These are phyloP conservation scores for Megathymus violae DNA, from an alignment of 1,140 invertebrate genomes.

Conservation along the genomic window DNA sequence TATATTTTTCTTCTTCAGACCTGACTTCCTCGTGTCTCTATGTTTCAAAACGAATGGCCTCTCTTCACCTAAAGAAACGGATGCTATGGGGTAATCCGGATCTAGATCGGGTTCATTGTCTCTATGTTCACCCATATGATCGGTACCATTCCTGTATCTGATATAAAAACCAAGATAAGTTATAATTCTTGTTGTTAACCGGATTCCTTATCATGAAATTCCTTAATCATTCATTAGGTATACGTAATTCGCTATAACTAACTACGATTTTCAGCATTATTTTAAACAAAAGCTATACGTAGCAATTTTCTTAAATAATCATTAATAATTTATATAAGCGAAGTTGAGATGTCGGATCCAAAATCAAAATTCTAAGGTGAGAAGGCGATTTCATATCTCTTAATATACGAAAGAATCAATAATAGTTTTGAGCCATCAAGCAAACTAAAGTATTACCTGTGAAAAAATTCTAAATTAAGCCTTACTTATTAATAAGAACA, in stretches of 20 bases:
- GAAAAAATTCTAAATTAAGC: neutral
- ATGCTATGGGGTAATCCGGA: conserved; percentile 86
- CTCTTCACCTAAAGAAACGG: conserved; percentile 87
- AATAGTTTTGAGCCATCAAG: too few relatives aligned
- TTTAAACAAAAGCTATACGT: too few relatives aligned
- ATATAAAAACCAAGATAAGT: conserved; percentile 18
- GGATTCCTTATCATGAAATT: neutral
- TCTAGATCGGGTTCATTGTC: conserved; percentile 89
- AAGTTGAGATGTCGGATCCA: too few relatives aligned
- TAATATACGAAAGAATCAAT: too few relatives aligned
- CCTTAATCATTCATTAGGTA: neutral
- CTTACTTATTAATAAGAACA: conserved; percentile 88
- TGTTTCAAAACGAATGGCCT: conserved; percentile 88
- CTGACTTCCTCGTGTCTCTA: conserved; percentile 82
- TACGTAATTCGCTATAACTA: too few relatives aligned
- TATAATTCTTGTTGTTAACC: neutral
- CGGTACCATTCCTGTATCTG: conserved; percentile 88
- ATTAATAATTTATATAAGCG: too few relatives aligned
- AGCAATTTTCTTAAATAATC: too few relatives aligned
- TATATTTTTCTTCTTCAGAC: conserved; percentile 69
- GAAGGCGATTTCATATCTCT: too few relatives aligned
- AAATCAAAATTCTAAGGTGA: too few relatives aligned
- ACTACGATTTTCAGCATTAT: too few relatives aligned
- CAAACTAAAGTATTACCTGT: too few relatives aligned
- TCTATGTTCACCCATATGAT: conserved; percentile 89